These are phyloP conservation scores for Amphimedon queenslandica DNA, from an alignment of 37 sponge, comb jelly and placozoan genomes.

Conservation along the genomic window DNA sequence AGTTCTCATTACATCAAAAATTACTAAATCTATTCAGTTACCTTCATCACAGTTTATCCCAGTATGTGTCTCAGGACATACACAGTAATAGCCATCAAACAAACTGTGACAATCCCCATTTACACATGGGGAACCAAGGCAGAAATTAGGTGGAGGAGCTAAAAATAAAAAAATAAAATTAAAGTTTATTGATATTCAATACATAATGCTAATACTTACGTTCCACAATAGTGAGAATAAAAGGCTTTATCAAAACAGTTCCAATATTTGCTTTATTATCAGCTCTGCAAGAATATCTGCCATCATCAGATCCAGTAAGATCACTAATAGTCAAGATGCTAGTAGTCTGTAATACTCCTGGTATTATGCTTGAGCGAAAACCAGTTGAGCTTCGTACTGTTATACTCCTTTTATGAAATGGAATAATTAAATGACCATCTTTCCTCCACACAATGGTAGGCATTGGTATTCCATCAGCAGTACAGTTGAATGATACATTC, in stretches of 20 bases:
- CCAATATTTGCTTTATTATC: neutral
- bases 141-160: neutral
- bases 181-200: no score
- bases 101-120: constrained; percentile 29
- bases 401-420: neutral
- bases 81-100: constrained; percentile 6
- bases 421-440: neutral
- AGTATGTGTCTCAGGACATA: constrained; percentile 5
- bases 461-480: constrained; percentile 28
- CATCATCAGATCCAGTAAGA: constrained; percentile 6
- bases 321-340: constrained; percentile 25
- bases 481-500: constrained; percentile 14
- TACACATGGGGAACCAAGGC: constrained; percentile 8
- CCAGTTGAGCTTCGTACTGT: neutral
- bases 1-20: no score
- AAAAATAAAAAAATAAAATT: no score
- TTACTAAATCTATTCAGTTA: neutral
- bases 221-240: no score
- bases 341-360: constrained; percentile 2
- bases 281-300: constrained; percentile 19
- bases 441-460: constrained; percentile 28
- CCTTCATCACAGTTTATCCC: constrained; percentile 20
- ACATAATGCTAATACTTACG: no score
- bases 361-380: neutral
- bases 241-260: neutral